Evolutionary conservation across 2,113 vertebrate species (phyloP), one percentile per base, ranked within the genome.

Genomic region (Budorcas taxicolor): DNA sequence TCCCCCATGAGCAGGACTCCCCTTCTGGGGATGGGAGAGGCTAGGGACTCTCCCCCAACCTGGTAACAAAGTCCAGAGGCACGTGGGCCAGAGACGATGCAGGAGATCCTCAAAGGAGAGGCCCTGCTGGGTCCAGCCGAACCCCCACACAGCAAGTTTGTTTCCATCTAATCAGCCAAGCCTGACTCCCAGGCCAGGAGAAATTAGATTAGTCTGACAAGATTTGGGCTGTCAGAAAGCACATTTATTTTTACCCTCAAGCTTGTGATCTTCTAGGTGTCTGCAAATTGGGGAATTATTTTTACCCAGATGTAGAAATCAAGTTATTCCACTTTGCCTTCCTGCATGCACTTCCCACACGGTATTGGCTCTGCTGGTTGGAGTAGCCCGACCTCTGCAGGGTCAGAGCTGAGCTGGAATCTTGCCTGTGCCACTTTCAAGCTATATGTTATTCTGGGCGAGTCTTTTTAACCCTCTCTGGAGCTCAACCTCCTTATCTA

Each of bases 221-320:
- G 91, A 89, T 97, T 67, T 53, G 91, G 52, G 84, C 96, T 90
- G 85, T 97, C 97, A 97, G 95, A 97, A 92, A 90, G 50, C 82
- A 89, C 83, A 83, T 91, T 98, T 96, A 95, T 98, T 97, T 98
- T 97, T 89, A 93, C 91, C 94, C 91, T 95, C 31, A 27, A 95
- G 94, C 71, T 89, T 60, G 71, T 96, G 95, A 95, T 96, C 82
- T 88, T 87, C 88, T 94, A 96, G 92, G 97, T 97, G 94, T 96
- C 93, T 95, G 93, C 31, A 96, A 95, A 88, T 21, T 17, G 21
- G 90, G 90, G 57, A 33, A 96, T 93, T 97, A 94, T 97, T 97
- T 97, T 98, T 94, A 96, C 60, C 82, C 78, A 95, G n/a, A 95
- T 81, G 47, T 58, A 96, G 84, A 96, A 97, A 93, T 87, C 55